phyloP scores from a whole-genome alignment of 2,888 invertebrate species.

The Siphlonurus alternatus region DNA sequence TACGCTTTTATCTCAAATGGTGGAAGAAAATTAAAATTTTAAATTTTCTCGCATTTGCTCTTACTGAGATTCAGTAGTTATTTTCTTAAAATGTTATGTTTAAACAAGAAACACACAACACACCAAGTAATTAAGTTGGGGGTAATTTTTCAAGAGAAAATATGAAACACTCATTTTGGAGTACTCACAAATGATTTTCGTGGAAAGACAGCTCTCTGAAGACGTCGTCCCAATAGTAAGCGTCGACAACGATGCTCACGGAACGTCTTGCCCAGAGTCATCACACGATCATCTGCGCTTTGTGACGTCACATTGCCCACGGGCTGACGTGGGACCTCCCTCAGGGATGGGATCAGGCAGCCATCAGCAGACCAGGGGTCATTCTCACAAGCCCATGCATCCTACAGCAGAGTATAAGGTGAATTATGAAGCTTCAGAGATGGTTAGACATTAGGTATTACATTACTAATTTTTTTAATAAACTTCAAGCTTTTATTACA shows the following conservation, averaged over 20 bases:
- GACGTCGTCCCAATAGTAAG: conserved; percentile 27
- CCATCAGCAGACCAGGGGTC: not conserved
- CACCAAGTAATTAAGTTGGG: no score
- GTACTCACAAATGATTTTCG: not conserved
- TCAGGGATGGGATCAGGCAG: not conserved
- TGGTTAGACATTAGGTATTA: no score
- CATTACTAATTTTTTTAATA: no score
- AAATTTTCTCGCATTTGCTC: not conserved
- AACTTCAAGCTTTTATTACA: no score
- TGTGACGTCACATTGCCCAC: not conserved
- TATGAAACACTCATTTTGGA: no score
- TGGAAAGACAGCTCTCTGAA: conserved; percentile 25
- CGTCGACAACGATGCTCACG: conserved; percentile 10
- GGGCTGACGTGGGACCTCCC: not conserved
- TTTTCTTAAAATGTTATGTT: no score
- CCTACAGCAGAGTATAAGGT: not conserved
- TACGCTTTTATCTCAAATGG: no score
- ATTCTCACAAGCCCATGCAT: not conserved
- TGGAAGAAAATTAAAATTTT: not conserved
- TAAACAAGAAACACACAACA: no score
- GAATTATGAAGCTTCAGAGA: no score
- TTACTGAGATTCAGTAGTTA: not conserved
- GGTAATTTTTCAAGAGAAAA: no score
- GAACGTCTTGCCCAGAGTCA: not conserved
- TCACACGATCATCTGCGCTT: not conserved